phyloP scores from a whole-genome alignment of 1,140 invertebrate genomes.

The Drosophila azteca region DNA sequence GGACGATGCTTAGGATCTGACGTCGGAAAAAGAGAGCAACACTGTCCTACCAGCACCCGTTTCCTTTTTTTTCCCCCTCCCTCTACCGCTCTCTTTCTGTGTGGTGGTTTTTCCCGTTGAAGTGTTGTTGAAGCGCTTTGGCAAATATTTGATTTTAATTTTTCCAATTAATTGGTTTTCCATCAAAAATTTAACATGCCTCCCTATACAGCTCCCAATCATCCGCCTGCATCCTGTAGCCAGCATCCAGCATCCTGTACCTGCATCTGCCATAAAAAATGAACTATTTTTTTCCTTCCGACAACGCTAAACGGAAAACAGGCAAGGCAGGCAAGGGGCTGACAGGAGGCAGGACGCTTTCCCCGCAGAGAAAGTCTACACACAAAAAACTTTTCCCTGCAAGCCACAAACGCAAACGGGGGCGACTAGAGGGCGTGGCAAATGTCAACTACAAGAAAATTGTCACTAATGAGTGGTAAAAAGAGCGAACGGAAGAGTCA shows the following conservation, averaged over 20 bases:
- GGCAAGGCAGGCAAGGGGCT: too few species aligned
- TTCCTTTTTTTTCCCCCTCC: background rate
- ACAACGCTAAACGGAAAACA: constrained; percentile 38
- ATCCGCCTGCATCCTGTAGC: constrained; percentile 10
- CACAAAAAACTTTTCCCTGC: constrained; percentile 67
- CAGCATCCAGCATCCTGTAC: constrained; percentile 14
- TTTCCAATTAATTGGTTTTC: constrained; percentile 81
- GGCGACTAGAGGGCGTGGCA: constrained; percentile 39
- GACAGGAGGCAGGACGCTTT: constrained; percentile 13
- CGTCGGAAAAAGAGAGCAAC: constrained; percentile 43
- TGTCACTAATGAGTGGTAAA: constrained; percentile 82
- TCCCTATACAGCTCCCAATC: constrained; percentile 6
- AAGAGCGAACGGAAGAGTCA: constrained; percentile 54
- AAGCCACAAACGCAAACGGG: constrained; percentile 27
- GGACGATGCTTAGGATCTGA: constrained; percentile 73
- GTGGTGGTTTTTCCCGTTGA: constrained; percentile 6
- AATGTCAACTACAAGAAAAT: constrained; percentile 83
- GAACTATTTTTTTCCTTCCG: constrained; percentile 14
- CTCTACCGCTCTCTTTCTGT: constrained; percentile 3
- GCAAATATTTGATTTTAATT: constrained; percentile 81
- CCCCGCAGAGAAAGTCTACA: constrained; percentile 20
- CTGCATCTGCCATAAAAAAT: constrained; percentile 28
- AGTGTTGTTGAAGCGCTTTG: constrained; percentile 78
- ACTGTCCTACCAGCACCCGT: constrained; percentile 2
- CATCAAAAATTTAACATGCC: constrained; percentile 69